These are phyloP conservation scores for Hanleya hanleyi DNA, from an alignment of 2,888 invertebrate genomes.

Conservation along the genomic window DNA sequence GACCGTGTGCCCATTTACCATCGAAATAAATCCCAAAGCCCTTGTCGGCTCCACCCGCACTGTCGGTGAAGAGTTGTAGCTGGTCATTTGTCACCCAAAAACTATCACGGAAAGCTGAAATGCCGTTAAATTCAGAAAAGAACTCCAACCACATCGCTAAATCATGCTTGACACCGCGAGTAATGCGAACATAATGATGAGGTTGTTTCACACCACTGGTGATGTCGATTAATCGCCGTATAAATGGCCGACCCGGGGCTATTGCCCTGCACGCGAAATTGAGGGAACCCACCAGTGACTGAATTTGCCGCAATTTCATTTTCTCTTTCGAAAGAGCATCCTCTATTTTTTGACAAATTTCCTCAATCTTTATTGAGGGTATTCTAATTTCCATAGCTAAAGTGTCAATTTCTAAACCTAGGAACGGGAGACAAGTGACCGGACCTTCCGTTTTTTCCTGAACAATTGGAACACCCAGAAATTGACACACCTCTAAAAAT, in stretches of 20 bases:
- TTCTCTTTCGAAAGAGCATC: too few species aligned
- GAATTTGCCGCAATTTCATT: too few species aligned
- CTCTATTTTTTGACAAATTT: too few species aligned
- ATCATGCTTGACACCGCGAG: constrained; percentile 11
- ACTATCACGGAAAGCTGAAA: constrained; percentile 25
- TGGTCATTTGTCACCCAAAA: constrained; percentile 3
- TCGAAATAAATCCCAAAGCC: constrained; percentile 11
- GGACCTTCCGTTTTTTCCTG: too few species aligned
- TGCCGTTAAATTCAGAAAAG: constrained; percentile 20
- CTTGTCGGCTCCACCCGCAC: neutral
- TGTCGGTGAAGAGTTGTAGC: constrained; percentile 12
- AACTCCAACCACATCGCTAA: constrained; percentile 21
- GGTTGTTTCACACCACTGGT: constrained; percentile 13
- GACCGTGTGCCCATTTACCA: neutral
- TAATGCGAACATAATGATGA: constrained; percentile 16
- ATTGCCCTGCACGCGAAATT: constrained; percentile 30
- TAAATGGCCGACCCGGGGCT: constrained; percentile 24
- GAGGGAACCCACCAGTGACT: too few species aligned
- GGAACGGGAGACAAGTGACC: too few species aligned
- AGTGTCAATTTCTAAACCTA: too few species aligned
- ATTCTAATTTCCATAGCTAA: too few species aligned
- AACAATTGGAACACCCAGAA: too few species aligned
- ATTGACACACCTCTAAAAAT: too few species aligned
- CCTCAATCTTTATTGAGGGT: too few species aligned
- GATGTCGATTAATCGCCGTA: constrained; percentile 19